A percentile compares a stretch with the other conserved stretches of the same genome.
Evolutionary conservation across 1,140 invertebrate species (phyloP).

Genomic region (Drosophila melanogaster): DNA sequence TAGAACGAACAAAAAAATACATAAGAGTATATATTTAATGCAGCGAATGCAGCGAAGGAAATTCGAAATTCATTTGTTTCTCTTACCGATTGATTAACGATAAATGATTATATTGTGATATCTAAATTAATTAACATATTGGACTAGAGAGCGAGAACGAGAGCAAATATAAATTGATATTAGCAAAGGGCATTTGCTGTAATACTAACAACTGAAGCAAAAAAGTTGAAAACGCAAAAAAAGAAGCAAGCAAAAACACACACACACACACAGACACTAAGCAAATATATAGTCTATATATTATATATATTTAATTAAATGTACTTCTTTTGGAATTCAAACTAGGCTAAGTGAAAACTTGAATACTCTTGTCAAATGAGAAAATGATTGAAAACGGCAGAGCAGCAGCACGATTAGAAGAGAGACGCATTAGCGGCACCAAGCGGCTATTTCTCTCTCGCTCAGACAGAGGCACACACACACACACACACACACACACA

Average conservation of each 20-base stretch:
- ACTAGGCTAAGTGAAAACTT: slow-evolving; percentile 34
- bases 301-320: slow-evolving; percentile 29
- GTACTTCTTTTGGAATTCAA: slow-evolving; percentile 37
- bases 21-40: slow-evolving; percentile 10
- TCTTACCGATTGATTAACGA: slow-evolving; percentile 55
- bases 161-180: slow-evolving; percentile 63
- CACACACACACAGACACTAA: slow-evolving; percentile 9
- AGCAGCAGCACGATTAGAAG: slow-evolving; percentile 48
- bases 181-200: slow-evolving; percentile 39
- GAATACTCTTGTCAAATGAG: slow-evolving; percentile 34
- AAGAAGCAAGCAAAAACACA: slow-evolving; percentile 1
- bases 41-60: slow-evolving; percentile 12
- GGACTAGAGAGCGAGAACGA: slow-evolving; percentile 15
- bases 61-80: slow-evolving; percentile 40
- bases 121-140: slow-evolving; percentile 72
- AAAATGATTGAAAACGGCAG: slow-evolving; percentile 13
- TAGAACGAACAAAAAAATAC: slow-evolving; percentile 13
- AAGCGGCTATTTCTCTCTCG: slow-evolving; percentile 15
- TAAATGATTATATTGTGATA: slow-evolving; percentile 82
- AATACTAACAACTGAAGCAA: slow-evolving; percentile 17
- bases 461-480: slow-evolving; percentile 17
- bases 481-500: slow-evolving; percentile 22
- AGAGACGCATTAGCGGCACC: background rate
- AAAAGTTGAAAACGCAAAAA: slow-evolving; percentile 2
- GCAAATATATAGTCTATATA: slow-evolving; percentile 18